Conservation (phyloP, 2,797 vertebrate species). For the Sebastes itinus region DNA sequence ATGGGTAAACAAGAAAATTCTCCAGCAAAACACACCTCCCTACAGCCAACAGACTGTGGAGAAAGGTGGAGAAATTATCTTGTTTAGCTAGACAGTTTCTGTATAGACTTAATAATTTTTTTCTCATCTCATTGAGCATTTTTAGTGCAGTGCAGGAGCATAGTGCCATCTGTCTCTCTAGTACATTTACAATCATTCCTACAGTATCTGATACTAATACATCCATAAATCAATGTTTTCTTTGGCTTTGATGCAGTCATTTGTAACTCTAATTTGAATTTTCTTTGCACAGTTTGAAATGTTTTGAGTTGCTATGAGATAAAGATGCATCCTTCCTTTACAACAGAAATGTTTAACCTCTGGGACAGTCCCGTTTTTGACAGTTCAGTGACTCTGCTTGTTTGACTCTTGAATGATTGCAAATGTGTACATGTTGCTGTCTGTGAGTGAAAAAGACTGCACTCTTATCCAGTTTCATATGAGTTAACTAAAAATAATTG, state of each 20-base stretch:
- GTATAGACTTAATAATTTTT: neutral
- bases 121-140: neutral
- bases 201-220: neutral
- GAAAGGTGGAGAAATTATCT: neutral
- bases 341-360: neutral
- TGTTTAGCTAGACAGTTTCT: neutral
- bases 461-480: neutral
- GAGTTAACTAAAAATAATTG: neutral
- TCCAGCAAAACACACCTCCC: constrained; percentile 13
- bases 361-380: neutral
- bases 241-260: neutral
- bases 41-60: neutral
- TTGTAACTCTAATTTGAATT: neutral
- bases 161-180: neutral
- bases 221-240: neutral
- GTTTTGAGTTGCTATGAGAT: neutral
- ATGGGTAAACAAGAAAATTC: constrained; percentile 38
- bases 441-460: neutral
- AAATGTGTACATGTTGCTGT: neutral
- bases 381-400: neutral
- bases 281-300: neutral
- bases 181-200: neutral
- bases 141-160: neutral
- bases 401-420: neutral
- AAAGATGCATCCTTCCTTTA: neutral